Evolutionary conservation across 2,797 vertebrate genomes (phyloP).

Genomic region (Brotula barbata): DNA sequence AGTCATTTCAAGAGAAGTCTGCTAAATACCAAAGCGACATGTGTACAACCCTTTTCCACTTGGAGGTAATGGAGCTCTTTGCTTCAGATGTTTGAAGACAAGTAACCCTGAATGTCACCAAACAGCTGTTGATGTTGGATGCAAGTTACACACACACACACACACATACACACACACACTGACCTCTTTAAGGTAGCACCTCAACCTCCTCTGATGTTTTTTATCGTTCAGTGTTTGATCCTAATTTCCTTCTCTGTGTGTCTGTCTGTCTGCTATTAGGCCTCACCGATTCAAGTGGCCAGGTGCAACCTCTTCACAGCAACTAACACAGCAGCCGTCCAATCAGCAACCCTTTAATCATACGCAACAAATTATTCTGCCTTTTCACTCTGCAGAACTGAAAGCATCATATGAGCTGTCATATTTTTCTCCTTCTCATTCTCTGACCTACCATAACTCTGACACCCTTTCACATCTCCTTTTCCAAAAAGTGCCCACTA

Average conservation of each 20-base stretch:
- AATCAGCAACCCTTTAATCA: conserved; percentile 43
- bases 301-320: conserved; percentile 63
- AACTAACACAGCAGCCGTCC: conserved; percentile 48
- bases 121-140: conserved; percentile 48
- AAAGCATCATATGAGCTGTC: conserved; percentile 43
- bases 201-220: conserved; percentile 48
- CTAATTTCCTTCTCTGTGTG: conserved; percentile 31
- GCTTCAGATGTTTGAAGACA: conserved; percentile 35
- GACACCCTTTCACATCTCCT: conserved; percentile 4
- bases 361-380: conserved; percentile 45
- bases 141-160: conserved; percentile 22
- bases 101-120: conserved; percentile 49
- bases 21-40: conserved; percentile 58
- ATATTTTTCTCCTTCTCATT: conserved; percentile 28
- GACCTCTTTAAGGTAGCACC: conserved; percentile 29
- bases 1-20: conserved; percentile 53
- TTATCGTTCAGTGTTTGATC: conserved; percentile 62
- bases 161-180: not conserved
- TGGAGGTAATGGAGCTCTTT: conserved; percentile 52
- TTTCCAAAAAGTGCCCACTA: conserved; percentile 15
- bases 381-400: conserved; percentile 42
- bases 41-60: conserved; percentile 58
- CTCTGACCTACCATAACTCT: not conserved
- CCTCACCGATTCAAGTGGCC: conserved; percentile 55
- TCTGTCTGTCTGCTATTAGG: conserved; percentile 30